Conservation (phyloP, 2,888 invertebrate species). For the Antheraea yamamai region DNA sequence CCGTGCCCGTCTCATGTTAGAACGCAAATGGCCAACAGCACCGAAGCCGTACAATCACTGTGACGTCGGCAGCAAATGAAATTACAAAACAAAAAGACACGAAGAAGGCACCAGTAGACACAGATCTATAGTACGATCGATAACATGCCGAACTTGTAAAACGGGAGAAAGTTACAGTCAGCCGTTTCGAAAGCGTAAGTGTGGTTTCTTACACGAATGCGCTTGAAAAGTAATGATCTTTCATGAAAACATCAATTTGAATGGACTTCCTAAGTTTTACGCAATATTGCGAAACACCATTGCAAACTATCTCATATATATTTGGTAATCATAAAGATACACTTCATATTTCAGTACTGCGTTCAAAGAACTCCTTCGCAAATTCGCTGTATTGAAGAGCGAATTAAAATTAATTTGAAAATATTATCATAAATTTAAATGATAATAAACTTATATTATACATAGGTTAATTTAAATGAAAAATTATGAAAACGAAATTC, state of each 20-base stretch:
- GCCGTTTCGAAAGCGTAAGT: constrained; percentile 74
- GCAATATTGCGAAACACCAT: constrained; percentile 3
- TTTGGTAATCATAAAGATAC: background rate
- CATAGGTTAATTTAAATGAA: too few relatives aligned
- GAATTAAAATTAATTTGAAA: too few relatives aligned
- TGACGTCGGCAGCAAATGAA: constrained; percentile 68
- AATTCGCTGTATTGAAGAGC: too few relatives aligned
- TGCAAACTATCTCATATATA: background rate
- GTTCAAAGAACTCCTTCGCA: too few relatives aligned
- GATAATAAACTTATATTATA: too few relatives aligned
- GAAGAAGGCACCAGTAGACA: constrained; percentile 57
- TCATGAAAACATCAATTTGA: constrained; percentile 16
- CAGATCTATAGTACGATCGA: constrained; percentile 57
- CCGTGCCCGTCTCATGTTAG: constrained; percentile 64
- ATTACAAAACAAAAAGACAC: constrained; percentile 55
- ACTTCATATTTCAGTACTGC: too few relatives aligned
- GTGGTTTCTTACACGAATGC: constrained; percentile 27
- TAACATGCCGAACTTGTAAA: constrained; percentile 46
- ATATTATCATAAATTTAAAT: too few relatives aligned
- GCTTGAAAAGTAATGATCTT: constrained; percentile 6
- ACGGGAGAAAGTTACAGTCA: constrained; percentile 63
- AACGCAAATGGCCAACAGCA: constrained; percentile 61
- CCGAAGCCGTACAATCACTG: constrained; percentile 62
- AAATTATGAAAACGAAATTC: too few relatives aligned
- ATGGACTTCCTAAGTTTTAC: constrained; percentile 32